Conservation (phyloP, 1,140 invertebrate species). For the Orussus abietinus region DNA sequence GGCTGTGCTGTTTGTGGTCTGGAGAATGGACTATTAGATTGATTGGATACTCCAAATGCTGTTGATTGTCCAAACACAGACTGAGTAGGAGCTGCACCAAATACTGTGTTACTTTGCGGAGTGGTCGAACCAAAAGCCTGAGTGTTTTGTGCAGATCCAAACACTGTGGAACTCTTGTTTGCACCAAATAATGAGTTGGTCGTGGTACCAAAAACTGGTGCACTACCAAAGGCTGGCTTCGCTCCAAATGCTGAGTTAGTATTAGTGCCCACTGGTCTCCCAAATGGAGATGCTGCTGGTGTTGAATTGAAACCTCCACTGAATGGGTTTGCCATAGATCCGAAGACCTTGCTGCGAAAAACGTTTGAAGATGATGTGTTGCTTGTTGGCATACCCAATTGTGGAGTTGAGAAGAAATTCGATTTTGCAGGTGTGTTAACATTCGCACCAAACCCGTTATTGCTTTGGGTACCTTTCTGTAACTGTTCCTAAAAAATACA, state of each 20-base stretch:
- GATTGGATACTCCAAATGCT: conserved; percentile 22
- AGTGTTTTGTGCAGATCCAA: conserved; percentile 23
- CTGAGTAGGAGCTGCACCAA: conserved; percentile 24
- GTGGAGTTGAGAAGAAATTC: conserved; percentile 27
- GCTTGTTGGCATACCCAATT: conserved; percentile 23
- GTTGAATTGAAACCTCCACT: conserved; percentile 21
- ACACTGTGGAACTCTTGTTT: conserved; percentile 17
- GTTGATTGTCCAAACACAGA: conserved; percentile 32
- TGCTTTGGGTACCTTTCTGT: conserved; percentile 28
- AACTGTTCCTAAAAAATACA: conserved; percentile 34
- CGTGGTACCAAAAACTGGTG: conserved; percentile 23
- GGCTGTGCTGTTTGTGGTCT: conserved; percentile 24
- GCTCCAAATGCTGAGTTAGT: conserved; percentile 27
- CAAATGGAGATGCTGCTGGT: conserved; percentile 26
- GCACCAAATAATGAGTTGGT: conserved; percentile 19
- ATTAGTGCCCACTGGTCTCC: conserved; percentile 15
- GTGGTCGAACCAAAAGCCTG: conserved; percentile 19
- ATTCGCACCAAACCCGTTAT: conserved; percentile 14
- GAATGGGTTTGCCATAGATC: conserved; percentile 26
- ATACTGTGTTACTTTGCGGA: conserved; percentile 22
- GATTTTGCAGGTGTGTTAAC: conserved; percentile 14
- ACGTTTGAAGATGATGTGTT: conserved; percentile 22
- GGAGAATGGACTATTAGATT: conserved; percentile 29
- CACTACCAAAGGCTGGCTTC: conserved; percentile 33
- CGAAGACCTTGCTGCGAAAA: conserved; percentile 30